A percentile compares a stretch with the other conserved stretches of the same genome.
Evolutionary conservation across 2,113 vertebrate species (phyloP).

Genomic region (Lampris incognitus): DNA sequence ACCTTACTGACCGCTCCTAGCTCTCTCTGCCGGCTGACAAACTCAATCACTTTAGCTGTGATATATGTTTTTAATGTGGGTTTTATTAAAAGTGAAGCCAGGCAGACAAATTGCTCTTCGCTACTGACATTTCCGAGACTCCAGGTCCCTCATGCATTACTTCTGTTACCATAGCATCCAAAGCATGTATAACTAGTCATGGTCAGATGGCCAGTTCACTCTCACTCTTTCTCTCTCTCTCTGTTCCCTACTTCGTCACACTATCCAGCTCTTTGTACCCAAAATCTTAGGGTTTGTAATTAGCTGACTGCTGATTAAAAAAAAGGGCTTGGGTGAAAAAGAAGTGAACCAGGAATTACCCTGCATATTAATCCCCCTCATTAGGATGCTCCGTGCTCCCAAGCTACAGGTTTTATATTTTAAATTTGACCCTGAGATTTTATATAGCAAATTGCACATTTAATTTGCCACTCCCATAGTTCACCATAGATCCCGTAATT

Average conservation of each 20-base stretch:
- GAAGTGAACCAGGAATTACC: slow-evolving; percentile 76
- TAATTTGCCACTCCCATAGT: slow-evolving; percentile 76
- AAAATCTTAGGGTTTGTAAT: slow-evolving; percentile 69
- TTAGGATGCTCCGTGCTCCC: slow-evolving; percentile 73
- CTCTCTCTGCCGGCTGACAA: too few relatives aligned
- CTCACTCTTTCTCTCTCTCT: slow-evolving; percentile 24
- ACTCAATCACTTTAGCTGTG: too few relatives aligned
- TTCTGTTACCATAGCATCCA: neutral
- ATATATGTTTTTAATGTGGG: too few relatives aligned
- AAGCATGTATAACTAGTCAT: neutral
- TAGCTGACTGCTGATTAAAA: slow-evolving; percentile 79
- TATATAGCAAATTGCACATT: slow-evolving; percentile 79
- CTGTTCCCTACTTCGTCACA: slow-evolving; percentile 44
- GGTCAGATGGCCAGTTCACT: neutral
- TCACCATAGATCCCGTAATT: slow-evolving; percentile 47
- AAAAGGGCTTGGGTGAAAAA: slow-evolving; percentile 69
- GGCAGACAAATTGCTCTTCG: too few relatives aligned
- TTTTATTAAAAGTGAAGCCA: too few relatives aligned
- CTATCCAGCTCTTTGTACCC: slow-evolving; percentile 48
- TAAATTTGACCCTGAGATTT: slow-evolving; percentile 74
- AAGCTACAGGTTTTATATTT: slow-evolving; percentile 74
- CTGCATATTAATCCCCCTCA: slow-evolving; percentile 79
- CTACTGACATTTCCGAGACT: too few relatives aligned
- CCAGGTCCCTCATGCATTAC: too few relatives aligned
- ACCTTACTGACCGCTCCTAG: too few relatives aligned